These are phyloP conservation scores for Petrocephalus sullivani DNA, from an alignment of 2,797 vertebrate species.

Conservation along the genomic window DNA sequence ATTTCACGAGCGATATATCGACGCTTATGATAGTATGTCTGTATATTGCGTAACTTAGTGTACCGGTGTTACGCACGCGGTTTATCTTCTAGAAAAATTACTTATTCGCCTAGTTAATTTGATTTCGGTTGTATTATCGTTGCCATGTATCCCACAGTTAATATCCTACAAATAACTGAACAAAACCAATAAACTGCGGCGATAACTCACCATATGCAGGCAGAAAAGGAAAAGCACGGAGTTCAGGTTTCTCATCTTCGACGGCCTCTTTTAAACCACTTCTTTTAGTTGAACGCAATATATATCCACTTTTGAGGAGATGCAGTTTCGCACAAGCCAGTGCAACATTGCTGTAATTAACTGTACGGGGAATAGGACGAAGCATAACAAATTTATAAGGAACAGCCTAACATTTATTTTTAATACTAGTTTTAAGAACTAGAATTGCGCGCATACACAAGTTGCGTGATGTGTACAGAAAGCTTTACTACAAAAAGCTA, in stretches of 20 bases:
- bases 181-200: neutral
- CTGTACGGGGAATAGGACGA: constrained; percentile 11
- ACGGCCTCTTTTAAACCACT: constrained; percentile 11
- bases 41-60: neutral
- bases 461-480: neutral
- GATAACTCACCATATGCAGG: constrained; percentile 23
- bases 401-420: neutral
- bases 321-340: constrained; percentile 17
- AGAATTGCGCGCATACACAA: neutral
- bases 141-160: neutral
- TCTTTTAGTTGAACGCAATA: constrained; percentile 19
- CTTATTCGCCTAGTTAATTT: neutral
- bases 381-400: neutral
- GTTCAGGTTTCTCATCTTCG: constrained; percentile 21
- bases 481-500: neutral
- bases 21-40: neutral
- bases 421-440: neutral
- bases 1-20: neutral
- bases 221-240: constrained; percentile 17
- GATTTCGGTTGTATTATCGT: neutral
- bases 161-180: neutral
- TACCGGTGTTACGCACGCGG: neutral
- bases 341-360: constrained; percentile 28
- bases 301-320: constrained; percentile 24
- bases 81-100: neutral